Conservation (phyloP, 2,888 invertebrate genomes). For the Drosophila algonquin region DNA sequence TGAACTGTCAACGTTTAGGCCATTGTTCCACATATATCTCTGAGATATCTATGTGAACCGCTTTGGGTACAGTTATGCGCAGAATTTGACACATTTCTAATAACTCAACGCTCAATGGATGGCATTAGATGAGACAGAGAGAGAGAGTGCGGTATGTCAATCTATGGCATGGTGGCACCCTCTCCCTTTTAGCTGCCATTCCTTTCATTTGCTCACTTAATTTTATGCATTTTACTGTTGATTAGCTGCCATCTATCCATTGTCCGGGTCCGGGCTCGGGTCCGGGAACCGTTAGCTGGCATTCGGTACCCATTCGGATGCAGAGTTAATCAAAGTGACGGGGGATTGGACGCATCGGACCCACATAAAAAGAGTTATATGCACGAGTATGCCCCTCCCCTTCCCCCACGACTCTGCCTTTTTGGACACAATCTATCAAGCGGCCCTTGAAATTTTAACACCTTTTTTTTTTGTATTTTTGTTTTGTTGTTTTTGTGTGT, state of each 20-base stretch:
- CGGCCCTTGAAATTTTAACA: conserved; percentile 55
- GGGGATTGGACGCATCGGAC: conserved; percentile 14
- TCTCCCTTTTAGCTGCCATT: not conserved
- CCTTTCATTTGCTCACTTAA: conserved; percentile 63
- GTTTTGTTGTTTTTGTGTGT: not conserved
- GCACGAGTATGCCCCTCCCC: too few relatives aligned
- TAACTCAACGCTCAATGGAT: conserved; percentile 51
- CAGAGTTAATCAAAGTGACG: conserved; percentile 62
- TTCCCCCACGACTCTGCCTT: not conserved
- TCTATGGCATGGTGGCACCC: conserved; percentile 12
- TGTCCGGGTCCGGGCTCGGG: conserved; percentile 19
- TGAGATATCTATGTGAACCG: conserved; percentile 27
- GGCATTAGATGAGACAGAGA: conserved; percentile 3
- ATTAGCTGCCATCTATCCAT: conserved; percentile 74
- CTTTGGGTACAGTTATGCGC: conserved; percentile 44
- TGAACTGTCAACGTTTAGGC: conserved; percentile 80
- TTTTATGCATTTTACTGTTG: conserved; percentile 77
- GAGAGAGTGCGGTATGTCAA: not conserved
- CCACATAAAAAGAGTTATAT: conserved; percentile 59
- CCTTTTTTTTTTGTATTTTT: conserved; percentile 45
- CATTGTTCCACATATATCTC: conserved; percentile 49
- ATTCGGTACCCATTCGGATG: conserved; percentile 5
- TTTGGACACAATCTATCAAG: conserved; percentile 60
- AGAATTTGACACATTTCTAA: conserved; percentile 66
- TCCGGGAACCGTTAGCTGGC: conserved; percentile 57